These are phyloP conservation scores for Vultur gryphus DNA, from an alignment of 2,797 vertebrate species.

Conservation along the genomic window DNA sequence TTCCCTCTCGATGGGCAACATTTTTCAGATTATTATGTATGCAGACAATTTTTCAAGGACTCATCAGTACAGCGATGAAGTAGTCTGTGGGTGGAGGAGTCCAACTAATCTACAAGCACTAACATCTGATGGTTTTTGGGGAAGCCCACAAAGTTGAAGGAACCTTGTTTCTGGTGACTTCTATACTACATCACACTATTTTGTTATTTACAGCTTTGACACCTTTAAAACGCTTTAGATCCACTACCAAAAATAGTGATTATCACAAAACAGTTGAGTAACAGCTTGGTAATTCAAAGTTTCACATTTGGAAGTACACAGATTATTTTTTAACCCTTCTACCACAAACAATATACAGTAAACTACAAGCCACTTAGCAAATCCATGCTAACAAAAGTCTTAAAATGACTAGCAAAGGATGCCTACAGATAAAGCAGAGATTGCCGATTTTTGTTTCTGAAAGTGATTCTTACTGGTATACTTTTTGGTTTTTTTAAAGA, in stretches of 20 bases:
- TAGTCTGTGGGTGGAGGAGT: neutral
- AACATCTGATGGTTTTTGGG: neutral
- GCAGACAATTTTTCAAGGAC: neutral
- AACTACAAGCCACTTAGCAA: neutral
- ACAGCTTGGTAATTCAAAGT: neutral
- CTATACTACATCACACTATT: neutral
- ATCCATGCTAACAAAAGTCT: neutral
- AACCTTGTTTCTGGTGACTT: neutral
- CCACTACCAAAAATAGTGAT: neutral
- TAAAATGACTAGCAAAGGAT: neutral
- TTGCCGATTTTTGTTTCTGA: neutral
- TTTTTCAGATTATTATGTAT: neutral
- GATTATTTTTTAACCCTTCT: neutral
- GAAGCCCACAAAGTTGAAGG: neutral
- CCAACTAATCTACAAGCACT: neutral
- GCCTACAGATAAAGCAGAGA: neutral
- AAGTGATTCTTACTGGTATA: neutral
- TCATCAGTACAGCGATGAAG: neutral
- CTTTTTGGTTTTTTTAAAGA: neutral
- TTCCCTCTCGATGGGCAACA: rapidly evolving
- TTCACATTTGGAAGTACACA: neutral
- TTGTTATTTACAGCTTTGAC: neutral
- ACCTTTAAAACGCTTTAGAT: neutral
- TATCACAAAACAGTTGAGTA: neutral
- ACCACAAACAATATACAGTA: neutral